Base-by-base conservation (phyloP, 2,113 vertebrate genomes). In the Bubo bubo region DNA sequence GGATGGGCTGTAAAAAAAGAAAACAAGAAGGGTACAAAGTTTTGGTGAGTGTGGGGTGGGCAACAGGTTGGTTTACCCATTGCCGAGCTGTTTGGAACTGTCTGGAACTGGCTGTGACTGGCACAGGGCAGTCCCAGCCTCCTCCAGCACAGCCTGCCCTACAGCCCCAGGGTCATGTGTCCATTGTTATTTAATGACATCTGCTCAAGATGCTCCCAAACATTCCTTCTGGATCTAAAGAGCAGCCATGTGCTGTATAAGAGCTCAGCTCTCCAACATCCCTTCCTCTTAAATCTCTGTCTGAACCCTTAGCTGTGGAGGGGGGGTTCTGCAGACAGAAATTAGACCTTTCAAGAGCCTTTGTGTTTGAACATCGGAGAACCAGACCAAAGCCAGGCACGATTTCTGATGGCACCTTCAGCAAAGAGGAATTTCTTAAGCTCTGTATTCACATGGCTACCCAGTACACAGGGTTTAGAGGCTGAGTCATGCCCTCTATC, bases 61-160 rank as follows among this genome's bases (percentile, higher is more conserved):
- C 1, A 1, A 18, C 0, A 2, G 19, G 30, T 47, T n/a, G 16
- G 0, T 70, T 74, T 74, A 8, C 55, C 32, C 1, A 0, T 35
- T 21, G 6, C 15, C 3, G 6, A 45, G 20, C 18, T 49, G 8
- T 49, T 88, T 34, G 24, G 24, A 59, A 75, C 26, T 1, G 34
- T 34, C 26, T 1, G 34, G 39, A 85, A 37, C 34, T 1, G 4
- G 7, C 16, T 72, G 35, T 41, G 45, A 55, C 24, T 14, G 28
- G 15, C 24, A 62, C 15, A 88, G 16, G 27, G 32, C 11, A 80
- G 28, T 7, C 18, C 24, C 35, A 9, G 6, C 8, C 12, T 72
- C 18, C 56, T 35, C 32, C 9, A 1, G 11, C 23, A 32, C 8
- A 2, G 1, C 14, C 9, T 4, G 63, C 8, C 4, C 43, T 72